These are phyloP conservation scores for Drosophila parvula DNA, from an alignment of 1,140 invertebrate genomes.

Conservation along the genomic window DNA sequence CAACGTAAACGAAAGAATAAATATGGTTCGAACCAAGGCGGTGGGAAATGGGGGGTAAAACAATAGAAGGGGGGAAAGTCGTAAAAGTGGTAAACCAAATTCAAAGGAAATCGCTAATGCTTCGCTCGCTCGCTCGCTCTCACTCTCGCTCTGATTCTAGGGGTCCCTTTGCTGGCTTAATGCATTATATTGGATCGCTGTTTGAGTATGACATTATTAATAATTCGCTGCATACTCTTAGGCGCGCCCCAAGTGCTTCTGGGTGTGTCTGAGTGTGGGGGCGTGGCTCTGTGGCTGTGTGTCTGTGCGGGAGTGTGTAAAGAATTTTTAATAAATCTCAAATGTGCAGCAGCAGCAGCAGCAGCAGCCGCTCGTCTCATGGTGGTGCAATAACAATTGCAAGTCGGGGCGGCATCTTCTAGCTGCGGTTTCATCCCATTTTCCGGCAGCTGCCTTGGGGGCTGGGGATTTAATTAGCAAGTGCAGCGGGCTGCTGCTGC, in stretches of 20 bases:
- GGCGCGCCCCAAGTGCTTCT: conserved; percentile 49
- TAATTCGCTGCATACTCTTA: conserved; percentile 79
- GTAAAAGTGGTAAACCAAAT: conserved; percentile 57
- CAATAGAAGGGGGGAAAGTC: conserved; percentile 22
- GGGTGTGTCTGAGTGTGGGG: conserved; percentile 25
- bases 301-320: conserved; percentile 58
- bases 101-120: conserved; percentile 53
- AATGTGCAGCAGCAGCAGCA: conserved; percentile 71
- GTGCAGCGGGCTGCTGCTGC: conserved; percentile 66
- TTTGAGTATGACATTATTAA: conserved; percentile 83
- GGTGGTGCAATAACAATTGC: conserved; percentile 65
- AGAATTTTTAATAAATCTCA: conserved; percentile 84
- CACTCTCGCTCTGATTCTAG: conserved; percentile 46
- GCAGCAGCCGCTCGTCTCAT: conserved; percentile 13
- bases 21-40: conserved; percentile 20
- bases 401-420: conserved; percentile 70
- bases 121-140: conserved; percentile 19
- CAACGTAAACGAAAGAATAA: conserved; percentile 31
- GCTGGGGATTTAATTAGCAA: conserved; percentile 82
- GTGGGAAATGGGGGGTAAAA: conserved; percentile 11
- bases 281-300: conserved; percentile 15
- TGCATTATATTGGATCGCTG: conserved; percentile 79
- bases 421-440: conserved; percentile 34
- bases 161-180: conserved; percentile 58
- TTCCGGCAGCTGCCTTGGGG: conserved; percentile 38